Percentiles rank a stretch among this genome's conserved stretches.
These are phyloP conservation scores for Neoseiulus cucumeris DNA, from an alignment of 1,140 invertebrate species.

Conservation along the genomic window DNA sequence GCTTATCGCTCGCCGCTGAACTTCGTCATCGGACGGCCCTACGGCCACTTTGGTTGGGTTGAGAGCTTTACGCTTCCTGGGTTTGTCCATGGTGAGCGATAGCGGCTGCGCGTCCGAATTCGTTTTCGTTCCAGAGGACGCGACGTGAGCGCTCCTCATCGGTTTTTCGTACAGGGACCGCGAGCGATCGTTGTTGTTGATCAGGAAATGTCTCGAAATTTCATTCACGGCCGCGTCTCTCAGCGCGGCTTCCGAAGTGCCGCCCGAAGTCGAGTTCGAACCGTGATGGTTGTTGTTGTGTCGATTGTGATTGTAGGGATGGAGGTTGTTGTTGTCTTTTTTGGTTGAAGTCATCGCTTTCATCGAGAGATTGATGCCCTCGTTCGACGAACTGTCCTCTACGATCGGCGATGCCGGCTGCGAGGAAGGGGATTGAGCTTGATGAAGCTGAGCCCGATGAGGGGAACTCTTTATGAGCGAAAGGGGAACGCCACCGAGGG, in stretches of 20 bases:
- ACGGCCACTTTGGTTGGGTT: constrained; percentile 49
- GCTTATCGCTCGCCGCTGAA: constrained; percentile 15
- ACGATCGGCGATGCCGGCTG: neutral
- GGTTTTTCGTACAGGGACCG: neutral
- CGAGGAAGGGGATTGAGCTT: neutral
- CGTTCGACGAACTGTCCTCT: constrained; percentile 6
- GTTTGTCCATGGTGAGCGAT: constrained; percentile 29
- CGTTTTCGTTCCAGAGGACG: constrained; percentile 24
- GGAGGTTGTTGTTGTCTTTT: neutral
- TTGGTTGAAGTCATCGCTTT: constrained; percentile 13
- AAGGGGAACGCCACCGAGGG: neutral
- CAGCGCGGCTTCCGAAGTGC: too few relatives aligned
- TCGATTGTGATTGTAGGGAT: neutral
- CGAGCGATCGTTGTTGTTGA: neutral
- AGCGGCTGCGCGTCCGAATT: constrained; percentile 39
- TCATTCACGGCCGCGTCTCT: too few relatives aligned
- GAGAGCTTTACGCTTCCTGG: constrained; percentile 65
- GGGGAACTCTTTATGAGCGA: neutral
- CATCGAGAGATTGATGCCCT: constrained; percentile 15
- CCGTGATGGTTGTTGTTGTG: neutral
- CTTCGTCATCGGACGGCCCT: constrained; percentile 28
- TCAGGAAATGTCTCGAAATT: neutral
- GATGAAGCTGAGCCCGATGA: neutral
- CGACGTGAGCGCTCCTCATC: neutral
- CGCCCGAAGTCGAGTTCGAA: neutral